Evolutionary conservation across 64 coral and sea anemone genomes (phyloP).

Genomic region (Platygyra sinensis): DNA sequence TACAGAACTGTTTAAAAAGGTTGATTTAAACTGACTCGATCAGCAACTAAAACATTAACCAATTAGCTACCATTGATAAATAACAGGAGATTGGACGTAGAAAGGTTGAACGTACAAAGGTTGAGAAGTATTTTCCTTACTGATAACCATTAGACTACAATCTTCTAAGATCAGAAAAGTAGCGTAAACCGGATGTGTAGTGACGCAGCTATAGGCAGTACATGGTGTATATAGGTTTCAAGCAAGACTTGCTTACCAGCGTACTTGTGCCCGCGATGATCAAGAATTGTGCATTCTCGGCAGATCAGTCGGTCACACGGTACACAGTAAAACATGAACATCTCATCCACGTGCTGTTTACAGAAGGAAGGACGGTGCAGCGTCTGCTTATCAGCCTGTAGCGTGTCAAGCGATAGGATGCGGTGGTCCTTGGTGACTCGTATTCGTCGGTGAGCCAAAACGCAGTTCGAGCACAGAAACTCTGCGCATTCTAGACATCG

Average conservation of each 20-base stretch:
- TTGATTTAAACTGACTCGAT: too few species aligned
- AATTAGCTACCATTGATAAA: too few species aligned
- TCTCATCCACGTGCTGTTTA: constrained; percentile 79
- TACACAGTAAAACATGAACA: constrained; percentile 81
- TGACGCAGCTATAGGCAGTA: too few species aligned
- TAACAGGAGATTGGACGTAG: too few species aligned
- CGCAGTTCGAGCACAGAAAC: constrained; percentile 92
- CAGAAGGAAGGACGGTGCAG: constrained; percentile 88
- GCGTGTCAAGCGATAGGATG: constrained; percentile 88
- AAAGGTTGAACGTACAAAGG: too few species aligned
- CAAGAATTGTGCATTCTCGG: constrained; percentile 91
- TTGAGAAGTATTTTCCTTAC: too few species aligned
- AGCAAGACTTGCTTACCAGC: constrained; percentile 51
- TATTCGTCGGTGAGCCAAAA: constrained; percentile 87
- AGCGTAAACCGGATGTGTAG: too few species aligned
- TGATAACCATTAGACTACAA: too few species aligned
- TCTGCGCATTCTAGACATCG: constrained; percentile 96
- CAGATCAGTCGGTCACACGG: constrained; percentile 91
- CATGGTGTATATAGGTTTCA: too few species aligned
- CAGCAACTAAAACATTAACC: too few species aligned
- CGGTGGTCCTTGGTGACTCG: constrained; percentile 93
- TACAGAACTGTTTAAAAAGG: too few species aligned
- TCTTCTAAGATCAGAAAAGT: too few species aligned
- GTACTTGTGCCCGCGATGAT: constrained; percentile 94
- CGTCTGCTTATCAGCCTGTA: constrained; percentile 81